Evolutionary conservation across 1,140 invertebrate species (phyloP), one percentile per base, ranked within the genome.

Genomic region (Penaeus chinensis): DNA sequence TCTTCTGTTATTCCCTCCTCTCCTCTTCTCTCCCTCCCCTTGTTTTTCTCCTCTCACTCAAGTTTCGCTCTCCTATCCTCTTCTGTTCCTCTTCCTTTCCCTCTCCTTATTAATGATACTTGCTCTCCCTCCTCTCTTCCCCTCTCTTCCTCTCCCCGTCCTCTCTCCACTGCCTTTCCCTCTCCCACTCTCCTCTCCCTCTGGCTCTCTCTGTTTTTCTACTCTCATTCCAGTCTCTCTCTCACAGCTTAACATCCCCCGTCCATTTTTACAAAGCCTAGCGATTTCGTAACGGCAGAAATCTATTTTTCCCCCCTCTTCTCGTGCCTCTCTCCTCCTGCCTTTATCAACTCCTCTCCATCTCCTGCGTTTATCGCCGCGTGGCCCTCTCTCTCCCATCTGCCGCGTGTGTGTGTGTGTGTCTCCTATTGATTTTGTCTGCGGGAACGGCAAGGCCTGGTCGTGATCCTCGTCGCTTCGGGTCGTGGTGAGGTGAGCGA

Each of bases 61-160:
- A 32, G 32, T 32, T 32, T 81, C 79, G 65, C 79, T 81, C 61
- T 81, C 79, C 61, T 54, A 61, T 60, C 61, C 79, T 65, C 79
- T 81, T 54, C 61, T 54, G 61, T 54, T 81, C 79, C 61, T 47
- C 60, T 27, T 54, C 42, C 32, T 27, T 54, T 27, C 32, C 76
- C 32, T 37, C 32, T 27, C 32, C 80, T 66, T 54, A 66, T 24
- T 32, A 20, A 2, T 24, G 7, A 77, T 8, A n/a, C 27, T 32
- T 37, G 7, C 5, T 32, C 22, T 32, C n/a, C 27, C 27, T 32
- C 47, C 74, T 32, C 54, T 54, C 32, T 77, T 24, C 18, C 32
- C n/a, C 74, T 19, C 54, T 54, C 5, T 42, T 16, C 1, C 54
- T 54, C 32, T 47, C 32, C 18, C 18, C 32, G 19, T 47, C 32